Evolutionary conservation across 1,140 invertebrate species (phyloP).

Genomic region (Aphis craccivora): DNA sequence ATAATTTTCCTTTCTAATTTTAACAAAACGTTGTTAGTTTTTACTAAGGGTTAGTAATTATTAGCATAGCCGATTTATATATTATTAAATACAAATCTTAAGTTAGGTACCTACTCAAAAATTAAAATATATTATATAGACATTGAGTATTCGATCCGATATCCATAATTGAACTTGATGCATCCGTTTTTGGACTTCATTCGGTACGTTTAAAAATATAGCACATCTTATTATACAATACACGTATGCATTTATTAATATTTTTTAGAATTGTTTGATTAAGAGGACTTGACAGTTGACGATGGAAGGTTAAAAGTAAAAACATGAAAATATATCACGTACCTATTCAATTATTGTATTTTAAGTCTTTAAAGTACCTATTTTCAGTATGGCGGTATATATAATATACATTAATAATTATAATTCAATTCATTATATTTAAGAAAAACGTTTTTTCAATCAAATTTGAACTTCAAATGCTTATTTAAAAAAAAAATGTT

Average conservation of each 20-base stretch:
- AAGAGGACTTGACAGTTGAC: neutral
- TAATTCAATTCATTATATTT: neutral
- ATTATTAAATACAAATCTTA: neutral
- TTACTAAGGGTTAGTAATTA: no score
- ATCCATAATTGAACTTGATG: neutral
- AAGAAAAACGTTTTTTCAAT: neutral
- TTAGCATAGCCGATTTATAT: neutral
- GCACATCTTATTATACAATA: neutral
- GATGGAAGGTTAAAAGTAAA: slow-evolving; percentile 9
- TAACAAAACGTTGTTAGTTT: neutral
- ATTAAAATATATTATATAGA: neutral
- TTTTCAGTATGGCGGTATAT: neutral
- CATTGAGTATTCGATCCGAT: neutral
- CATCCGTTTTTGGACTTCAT: neutral
- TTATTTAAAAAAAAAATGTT: no score
- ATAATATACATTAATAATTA: neutral
- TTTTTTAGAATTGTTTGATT: neutral
- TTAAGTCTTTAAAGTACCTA: neutral
- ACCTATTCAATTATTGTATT: neutral
- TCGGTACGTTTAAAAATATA: neutral
- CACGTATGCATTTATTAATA: neutral
- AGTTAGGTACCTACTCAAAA: neutral
- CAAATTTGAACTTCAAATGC: no score
- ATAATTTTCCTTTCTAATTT: neutral
- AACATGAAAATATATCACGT: neutral